Evolutionary conservation across 2,888 invertebrate species (phyloP).

Genomic region (Strigamia crassipes): DNA sequence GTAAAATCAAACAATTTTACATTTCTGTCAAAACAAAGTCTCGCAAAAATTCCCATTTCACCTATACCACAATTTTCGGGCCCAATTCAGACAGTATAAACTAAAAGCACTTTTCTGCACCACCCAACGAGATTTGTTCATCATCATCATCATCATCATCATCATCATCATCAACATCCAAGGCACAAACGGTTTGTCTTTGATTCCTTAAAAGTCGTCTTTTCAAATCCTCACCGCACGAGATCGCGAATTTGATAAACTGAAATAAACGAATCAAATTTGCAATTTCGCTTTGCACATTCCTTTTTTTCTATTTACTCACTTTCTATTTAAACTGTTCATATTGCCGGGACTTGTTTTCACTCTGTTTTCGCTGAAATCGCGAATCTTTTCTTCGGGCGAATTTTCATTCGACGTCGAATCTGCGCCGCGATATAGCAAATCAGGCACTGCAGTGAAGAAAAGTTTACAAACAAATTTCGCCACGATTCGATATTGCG

Average conservation of each 20-base stretch:
- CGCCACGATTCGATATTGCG: too few species aligned
- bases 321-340: neutral
- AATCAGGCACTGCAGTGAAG: constrained; percentile 38
- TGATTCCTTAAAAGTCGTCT: neutral
- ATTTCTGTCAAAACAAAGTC: too few species aligned
- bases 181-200: neutral
- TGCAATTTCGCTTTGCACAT: too few species aligned
- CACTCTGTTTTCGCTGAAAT: neutral
- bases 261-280: neutral
- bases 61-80: too few species aligned
- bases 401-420: neutral
- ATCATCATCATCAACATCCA: too few species aligned
- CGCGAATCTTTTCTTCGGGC: neutral
- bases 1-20: too few species aligned
- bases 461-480: too few species aligned
- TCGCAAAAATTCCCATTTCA: too few species aligned
- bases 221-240: neutral
- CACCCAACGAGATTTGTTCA: too few species aligned
- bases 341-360: neutral
- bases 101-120: neutral
- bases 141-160: too few species aligned
- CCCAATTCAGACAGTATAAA: too few species aligned
- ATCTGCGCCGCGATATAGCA: neutral
- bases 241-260: neutral
- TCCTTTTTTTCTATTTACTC: too few species aligned